Base-by-base conservation (phyloP, 2,888 invertebrate species). In the Epistrophe grossulariae region DNA sequence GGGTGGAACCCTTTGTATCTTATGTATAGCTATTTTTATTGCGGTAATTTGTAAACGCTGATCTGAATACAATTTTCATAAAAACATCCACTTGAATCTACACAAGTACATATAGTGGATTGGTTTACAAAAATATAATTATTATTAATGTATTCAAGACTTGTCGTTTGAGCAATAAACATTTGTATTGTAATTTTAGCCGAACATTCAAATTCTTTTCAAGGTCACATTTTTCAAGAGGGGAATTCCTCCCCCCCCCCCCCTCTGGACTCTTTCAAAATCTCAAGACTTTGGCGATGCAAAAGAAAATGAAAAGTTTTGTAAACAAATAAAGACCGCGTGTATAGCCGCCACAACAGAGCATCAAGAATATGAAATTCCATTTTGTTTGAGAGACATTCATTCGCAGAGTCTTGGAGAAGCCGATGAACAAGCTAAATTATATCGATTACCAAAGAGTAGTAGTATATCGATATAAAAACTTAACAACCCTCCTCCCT, bases 141-240 rank as follows among this genome's bases (percentile, higher is more conserved):
- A 15, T 35, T 68, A 9, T 31, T 40, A 64, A 79, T 66, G 77
- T 35, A 84, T 80, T 68, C 77, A 84, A 59, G 59, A 68, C 55
- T 50, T 72, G 77, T 84, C 80, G 55, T 66, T 64, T 28, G 5
- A 19, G 19, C 19, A 24, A 24, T 6, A 7, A 31, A 5, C 31
- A 35, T 35, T 1, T 35, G 35, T 35, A 9, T 4, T 24, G 40
- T 24, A 15, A 10, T 19, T 19, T 8, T 4, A 2, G 50, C 8
- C 57, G 55, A 72, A 68, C 68, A 70, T 64, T 64, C n/a, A 68
- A 78, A 81, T 73, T 78, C 73, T 73, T 45, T 72, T 84, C 81
- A 85, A 85, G 84, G 84, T 85, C 84, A 81, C 7, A 48, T 13
- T n/a, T 40, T 2, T 7, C 19, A 24, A 24, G 19, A 52, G 28